phyloP scores from a whole-genome alignment of 2,113 vertebrate species.

The Neotoma lepida region DNA sequence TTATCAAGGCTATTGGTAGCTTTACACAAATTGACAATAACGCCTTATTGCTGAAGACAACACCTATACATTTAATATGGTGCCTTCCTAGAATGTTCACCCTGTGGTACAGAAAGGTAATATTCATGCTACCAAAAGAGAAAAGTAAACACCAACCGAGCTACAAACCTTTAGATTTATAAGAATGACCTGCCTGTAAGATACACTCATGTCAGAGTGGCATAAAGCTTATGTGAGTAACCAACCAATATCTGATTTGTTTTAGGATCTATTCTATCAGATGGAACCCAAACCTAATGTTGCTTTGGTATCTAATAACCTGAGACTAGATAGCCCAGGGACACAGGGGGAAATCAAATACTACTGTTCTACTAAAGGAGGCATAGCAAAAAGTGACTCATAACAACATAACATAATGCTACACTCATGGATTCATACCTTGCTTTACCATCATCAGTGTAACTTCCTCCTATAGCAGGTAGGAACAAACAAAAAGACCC shows the following conservation, averaged over 20 bases:
- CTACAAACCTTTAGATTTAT: neutral
- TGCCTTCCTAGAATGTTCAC: neutral
- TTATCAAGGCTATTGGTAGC: neutral
- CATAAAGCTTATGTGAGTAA: neutral
- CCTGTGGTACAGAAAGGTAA: neutral
- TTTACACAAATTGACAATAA: neutral
- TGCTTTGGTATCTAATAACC: neutral
- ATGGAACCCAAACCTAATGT: neutral
- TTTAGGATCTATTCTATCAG: neutral
- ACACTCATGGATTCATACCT: neutral
- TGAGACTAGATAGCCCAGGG: neutral
- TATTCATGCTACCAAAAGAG: neutral
- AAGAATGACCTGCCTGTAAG: neutral
- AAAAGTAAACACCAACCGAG: neutral
- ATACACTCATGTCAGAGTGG: neutral
- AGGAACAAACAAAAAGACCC: neutral
- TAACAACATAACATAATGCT: neutral
- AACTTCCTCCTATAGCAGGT: neutral
- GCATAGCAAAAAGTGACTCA: neutral
- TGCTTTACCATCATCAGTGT: neutral
- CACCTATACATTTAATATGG: neutral
- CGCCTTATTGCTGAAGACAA: neutral
- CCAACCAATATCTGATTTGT: neutral
- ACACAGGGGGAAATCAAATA: neutral
- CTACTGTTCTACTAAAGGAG: neutral